phyloP scores from a whole-genome alignment of 1,140 invertebrate genomes.

The Anoplophora glabripennis region DNA sequence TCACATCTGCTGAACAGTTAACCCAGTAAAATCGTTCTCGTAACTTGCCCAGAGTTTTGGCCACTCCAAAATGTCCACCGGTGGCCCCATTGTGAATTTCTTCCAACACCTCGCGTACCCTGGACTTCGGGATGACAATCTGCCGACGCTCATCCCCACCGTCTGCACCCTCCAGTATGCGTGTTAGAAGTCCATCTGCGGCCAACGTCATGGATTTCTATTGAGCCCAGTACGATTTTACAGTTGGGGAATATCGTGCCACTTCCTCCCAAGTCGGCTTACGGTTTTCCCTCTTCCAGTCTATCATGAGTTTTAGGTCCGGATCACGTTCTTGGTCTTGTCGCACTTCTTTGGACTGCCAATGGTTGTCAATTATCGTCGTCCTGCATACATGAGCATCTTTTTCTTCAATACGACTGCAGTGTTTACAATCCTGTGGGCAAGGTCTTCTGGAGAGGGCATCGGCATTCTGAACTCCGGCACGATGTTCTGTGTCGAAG shows the following conservation, averaged over 20 bases:
- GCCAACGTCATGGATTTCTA: constrained; percentile 21
- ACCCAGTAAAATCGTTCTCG: constrained; percentile 30
- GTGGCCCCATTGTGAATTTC: constrained; percentile 19
- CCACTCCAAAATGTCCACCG: constrained; percentile 26
- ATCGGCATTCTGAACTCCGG: constrained; percentile 29
- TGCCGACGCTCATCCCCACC: neutral
- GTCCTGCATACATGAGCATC: too few species aligned
- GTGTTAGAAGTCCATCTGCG: constrained; percentile 17
- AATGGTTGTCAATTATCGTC: neutral
- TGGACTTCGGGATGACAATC: constrained; percentile 4
- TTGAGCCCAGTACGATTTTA: constrained; percentile 28
- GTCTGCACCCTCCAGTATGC: constrained; percentile 14
- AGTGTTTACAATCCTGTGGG: constrained; percentile 20
- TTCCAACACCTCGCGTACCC: constrained; percentile 6
- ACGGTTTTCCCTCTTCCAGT: neutral
- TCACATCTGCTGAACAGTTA: constrained; percentile 27
- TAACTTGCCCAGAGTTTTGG: constrained; percentile 23
- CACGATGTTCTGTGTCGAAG: constrained; percentile 30
- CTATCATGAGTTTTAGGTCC: too few species aligned
- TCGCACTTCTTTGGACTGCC: neutral
- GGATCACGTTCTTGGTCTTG: neutral
- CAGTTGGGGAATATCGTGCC: constrained; percentile 5
- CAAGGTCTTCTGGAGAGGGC: constrained; percentile 27
- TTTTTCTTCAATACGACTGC: neutral
- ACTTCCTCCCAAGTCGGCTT: neutral